Conservation (phyloP, 2,797 vertebrate species). For the Antennarius maculatus region DNA sequence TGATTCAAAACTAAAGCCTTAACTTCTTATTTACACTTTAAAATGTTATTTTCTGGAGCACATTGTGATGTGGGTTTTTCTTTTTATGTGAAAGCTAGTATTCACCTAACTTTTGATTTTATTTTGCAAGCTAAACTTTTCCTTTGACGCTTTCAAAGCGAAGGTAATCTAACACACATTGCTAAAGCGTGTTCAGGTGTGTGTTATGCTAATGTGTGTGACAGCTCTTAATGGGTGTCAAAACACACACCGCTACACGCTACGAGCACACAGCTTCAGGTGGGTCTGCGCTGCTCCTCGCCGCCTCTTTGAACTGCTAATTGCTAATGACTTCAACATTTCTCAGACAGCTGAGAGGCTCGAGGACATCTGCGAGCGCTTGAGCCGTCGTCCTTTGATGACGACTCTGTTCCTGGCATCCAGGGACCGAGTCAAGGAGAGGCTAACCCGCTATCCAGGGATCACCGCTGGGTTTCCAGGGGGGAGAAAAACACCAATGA, state of each 20-base stretch:
- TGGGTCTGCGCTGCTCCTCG: constrained; percentile 26
- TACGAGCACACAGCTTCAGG: constrained; percentile 27
- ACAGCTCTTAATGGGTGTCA: constrained; percentile 47
- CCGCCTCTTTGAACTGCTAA: constrained; percentile 63
- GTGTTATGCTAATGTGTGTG: constrained; percentile 3
- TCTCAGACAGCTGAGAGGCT: constrained; percentile 37
- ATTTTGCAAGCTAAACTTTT: too few relatives aligned
- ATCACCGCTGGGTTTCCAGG: constrained; percentile 17
- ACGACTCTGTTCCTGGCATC: constrained; percentile 47
- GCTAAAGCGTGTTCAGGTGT: constrained; percentile 6
- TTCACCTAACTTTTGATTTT: too few relatives aligned
- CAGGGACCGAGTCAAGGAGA: constrained; percentile 21
- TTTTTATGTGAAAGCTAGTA: too few relatives aligned
- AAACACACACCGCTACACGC: constrained; percentile 48
- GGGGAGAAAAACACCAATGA: not conserved
- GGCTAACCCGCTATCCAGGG: constrained; percentile 17
- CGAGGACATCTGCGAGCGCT: constrained; percentile 61
- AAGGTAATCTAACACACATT: too few relatives aligned
- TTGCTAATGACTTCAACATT: constrained; percentile 64
- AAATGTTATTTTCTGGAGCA: too few relatives aligned
- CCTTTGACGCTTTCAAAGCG: too few relatives aligned
- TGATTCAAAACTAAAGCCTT: too few relatives aligned
- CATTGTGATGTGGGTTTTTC: too few relatives aligned
- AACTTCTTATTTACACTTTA: too few relatives aligned
- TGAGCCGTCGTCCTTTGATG: constrained; percentile 41